phyloP scores from a whole-genome alignment of 2,113 vertebrate genomes.

The Toxotes chatareus region DNA sequence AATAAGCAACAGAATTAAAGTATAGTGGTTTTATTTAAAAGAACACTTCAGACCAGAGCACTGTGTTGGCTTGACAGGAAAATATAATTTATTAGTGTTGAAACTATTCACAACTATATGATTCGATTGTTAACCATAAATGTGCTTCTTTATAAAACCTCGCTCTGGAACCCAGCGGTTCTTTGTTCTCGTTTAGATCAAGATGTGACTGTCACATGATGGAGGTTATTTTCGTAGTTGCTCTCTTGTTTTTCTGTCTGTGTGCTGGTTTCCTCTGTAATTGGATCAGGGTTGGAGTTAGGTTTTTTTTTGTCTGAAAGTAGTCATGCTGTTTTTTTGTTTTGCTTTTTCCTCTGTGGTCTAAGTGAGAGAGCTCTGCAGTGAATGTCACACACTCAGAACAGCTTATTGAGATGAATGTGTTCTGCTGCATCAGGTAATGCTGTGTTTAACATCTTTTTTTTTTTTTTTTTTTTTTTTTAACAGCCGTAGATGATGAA shows the following conservation, averaged over 20 bases:
- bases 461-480: no score
- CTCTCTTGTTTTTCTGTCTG: constrained; percentile 28
- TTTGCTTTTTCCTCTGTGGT: background rate
- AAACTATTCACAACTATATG: background rate
- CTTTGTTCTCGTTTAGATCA: background rate
- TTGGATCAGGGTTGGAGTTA: constrained; percentile 36
- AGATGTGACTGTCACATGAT: constrained; percentile 19
- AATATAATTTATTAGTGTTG: background rate
- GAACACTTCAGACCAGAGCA: no score
- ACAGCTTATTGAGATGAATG: constrained; percentile 5
- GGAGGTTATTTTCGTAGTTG: background rate
- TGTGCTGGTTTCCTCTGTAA: constrained; percentile 27
- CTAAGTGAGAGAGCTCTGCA: background rate
- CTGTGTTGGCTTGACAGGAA: no score
- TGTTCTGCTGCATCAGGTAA: background rate
- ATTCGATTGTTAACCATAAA: background rate
- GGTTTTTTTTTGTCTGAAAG: constrained; percentile 29
- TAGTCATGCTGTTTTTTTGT: background rate
- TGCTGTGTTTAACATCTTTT: background rate
- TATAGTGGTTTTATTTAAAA: background rate
- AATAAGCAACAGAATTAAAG: no score
- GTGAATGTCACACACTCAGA: background rate
- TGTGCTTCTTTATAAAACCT: background rate
- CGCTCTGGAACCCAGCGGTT: background rate
- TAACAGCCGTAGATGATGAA: background rate